A percentile compares a stretch with the other conserved stretches of the same genome.
Conservation (phyloP, 2,797 vertebrate genomes). For the Todus mexicanus region DNA sequence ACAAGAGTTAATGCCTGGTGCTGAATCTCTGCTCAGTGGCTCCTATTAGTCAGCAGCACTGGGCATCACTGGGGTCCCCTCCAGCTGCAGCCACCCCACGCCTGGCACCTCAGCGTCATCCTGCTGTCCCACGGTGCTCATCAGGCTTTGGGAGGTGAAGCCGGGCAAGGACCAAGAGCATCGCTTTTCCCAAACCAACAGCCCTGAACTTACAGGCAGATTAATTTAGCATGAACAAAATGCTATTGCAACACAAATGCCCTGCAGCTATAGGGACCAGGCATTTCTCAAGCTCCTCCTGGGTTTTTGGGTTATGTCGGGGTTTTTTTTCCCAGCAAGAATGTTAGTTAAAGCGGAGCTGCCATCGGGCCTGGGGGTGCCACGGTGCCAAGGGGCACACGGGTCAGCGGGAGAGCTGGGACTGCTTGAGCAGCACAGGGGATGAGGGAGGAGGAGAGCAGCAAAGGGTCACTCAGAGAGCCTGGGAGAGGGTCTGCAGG, state of each 20-base stretch:
- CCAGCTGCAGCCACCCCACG: fast-evolving
- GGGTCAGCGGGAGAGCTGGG: not conserved
- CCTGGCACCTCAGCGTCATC: not conserved
- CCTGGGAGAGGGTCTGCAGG: slow-evolving; percentile 37
- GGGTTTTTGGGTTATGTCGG: not conserved
- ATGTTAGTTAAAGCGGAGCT: not conserved
- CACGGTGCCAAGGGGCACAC: not conserved
- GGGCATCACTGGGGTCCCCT: not conserved
- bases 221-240: slow-evolving; percentile 24
- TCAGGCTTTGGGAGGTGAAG: not conserved
- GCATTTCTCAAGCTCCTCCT: not conserved
- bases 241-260: not conserved
- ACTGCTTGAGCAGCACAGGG: not conserved
- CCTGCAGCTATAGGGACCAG: not conserved
- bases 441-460: not conserved
- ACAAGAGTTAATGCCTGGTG: not conserved
- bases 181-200: not conserved
- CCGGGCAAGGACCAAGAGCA: not conserved
- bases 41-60: not conserved
- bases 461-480: not conserved
- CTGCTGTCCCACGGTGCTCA: fast-evolving
- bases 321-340: not conserved
- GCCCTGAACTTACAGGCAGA: not conserved
- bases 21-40: not conserved
- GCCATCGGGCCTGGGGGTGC: not conserved